Conservation (phyloP, 2,113 vertebrate genomes). For the Nothocercus nigrocapillus region DNA sequence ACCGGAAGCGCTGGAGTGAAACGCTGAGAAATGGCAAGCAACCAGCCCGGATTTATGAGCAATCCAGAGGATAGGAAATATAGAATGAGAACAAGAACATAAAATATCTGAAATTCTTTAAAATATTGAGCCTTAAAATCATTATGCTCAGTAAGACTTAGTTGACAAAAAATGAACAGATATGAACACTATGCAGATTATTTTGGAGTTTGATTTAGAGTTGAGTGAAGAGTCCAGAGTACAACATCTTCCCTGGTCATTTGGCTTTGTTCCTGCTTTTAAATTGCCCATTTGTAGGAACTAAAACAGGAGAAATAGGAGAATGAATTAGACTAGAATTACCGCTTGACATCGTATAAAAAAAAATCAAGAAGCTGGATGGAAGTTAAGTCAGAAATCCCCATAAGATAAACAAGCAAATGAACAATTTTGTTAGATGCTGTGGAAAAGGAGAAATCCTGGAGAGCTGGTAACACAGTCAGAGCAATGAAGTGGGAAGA, state of each 20-base stretch:
- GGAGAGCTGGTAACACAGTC: neutral
- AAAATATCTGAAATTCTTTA: conserved; percentile 31
- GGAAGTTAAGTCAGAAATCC: neutral
- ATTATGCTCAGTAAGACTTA: conserved; percentile 32
- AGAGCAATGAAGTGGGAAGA: neutral
- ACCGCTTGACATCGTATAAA: accelerated
- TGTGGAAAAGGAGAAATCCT: neutral
- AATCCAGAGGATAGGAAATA: neutral
- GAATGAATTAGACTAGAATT: neutral
- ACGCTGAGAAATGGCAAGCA: neutral
- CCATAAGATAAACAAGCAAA: neutral
- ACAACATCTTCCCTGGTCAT: neutral
- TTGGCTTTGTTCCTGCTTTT: neutral
- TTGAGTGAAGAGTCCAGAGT: neutral
- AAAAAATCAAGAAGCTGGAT: neutral
- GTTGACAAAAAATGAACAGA: neutral
- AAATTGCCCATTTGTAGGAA: neutral
- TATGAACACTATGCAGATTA: neutral
- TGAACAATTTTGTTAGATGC: neutral
- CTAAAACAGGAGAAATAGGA: neutral
- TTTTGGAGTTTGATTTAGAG: neutral
- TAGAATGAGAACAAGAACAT: neutral
- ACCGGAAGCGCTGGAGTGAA: neutral
- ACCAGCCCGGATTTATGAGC: neutral
- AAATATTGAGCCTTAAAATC: conserved; percentile 24